phyloP scores from a whole-genome alignment of 2,113 vertebrate species.

The Scopus umbretta region DNA sequence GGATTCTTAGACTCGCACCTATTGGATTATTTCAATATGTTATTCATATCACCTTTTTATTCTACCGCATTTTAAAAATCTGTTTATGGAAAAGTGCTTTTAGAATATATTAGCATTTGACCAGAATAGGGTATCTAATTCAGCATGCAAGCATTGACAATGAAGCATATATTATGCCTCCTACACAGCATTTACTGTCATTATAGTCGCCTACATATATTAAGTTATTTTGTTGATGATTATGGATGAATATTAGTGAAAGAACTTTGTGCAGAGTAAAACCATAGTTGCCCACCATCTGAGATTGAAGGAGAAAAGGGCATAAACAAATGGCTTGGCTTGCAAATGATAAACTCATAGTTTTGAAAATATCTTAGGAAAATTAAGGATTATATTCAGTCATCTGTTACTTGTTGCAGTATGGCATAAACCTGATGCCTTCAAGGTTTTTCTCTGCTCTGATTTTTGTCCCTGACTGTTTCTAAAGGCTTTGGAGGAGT shows the following conservation, averaged over 20 bases:
- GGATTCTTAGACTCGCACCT: not conserved
- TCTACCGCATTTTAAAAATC: not conserved
- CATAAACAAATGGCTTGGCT: not conserved
- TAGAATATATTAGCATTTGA: constrained; percentile 29
- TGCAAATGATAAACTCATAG: not conserved
- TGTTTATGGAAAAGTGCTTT: not conserved
- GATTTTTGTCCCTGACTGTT: not conserved
- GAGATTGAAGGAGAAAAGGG: not conserved
- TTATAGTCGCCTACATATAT: constrained; percentile 16
- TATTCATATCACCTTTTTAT: constrained; percentile 13
- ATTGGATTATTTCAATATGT: not conserved
- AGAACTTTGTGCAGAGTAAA: constrained; percentile 1
- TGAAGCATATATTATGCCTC: constrained; percentile 25
- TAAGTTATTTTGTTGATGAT: constrained; percentile 29
- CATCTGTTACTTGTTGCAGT: not conserved
- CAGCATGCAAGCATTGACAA: not conserved
- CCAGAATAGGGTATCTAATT: constrained; percentile 19
- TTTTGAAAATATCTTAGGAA: not conserved
- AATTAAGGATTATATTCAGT: not conserved
- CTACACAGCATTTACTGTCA: constrained; percentile 31
- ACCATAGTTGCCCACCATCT: not conserved
- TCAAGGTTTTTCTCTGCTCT: not conserved
- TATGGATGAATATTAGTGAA: not conserved
- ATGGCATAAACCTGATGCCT: not conserved
- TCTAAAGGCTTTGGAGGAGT: not conserved